A percentile compares a stretch with the other conserved stretches of the same genome.
phyloP scores from a whole-genome alignment of 2,888 invertebrate genomes.

The Melipona beecheii region DNA sequence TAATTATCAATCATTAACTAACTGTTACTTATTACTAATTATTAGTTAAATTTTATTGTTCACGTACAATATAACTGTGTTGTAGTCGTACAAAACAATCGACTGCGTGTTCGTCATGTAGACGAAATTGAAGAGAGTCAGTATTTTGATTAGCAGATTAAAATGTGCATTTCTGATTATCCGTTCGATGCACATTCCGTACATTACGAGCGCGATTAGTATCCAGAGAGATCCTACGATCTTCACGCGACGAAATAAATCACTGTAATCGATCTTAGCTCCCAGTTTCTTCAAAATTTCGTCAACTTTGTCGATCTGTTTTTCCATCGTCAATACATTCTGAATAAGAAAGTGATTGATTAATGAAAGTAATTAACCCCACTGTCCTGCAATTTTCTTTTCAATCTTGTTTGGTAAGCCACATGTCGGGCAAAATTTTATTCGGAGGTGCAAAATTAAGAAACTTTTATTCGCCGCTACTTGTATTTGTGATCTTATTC shows the following conservation, averaged over 20 bases:
- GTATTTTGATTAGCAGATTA: too few relatives aligned
- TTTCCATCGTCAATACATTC: background rate
- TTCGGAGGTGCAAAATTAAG: too few relatives aligned
- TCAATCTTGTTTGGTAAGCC: too few relatives aligned
- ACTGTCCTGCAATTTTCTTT: too few relatives aligned
- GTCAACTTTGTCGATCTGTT: slow-evolving; percentile 27
- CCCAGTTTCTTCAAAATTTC: slow-evolving; percentile 51
- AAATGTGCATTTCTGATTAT: too few relatives aligned
- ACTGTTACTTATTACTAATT: too few relatives aligned
- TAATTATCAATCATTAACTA: too few relatives aligned
- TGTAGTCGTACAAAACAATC: slow-evolving; percentile 23
- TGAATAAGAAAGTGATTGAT: background rate
- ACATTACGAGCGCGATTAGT: background rate
- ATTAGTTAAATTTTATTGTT: background rate
- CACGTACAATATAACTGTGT: slow-evolving; percentile 38
- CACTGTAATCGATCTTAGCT: slow-evolving; percentile 11
- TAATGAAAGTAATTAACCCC: too few relatives aligned
- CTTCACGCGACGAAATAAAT: slow-evolving; percentile 9
- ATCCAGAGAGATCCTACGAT: background rate
- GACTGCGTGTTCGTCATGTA: rapidly evolving
- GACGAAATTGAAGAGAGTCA: rapidly evolving
- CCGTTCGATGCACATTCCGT: too few relatives aligned
- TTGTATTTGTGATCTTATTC: too few relatives aligned
- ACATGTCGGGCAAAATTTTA: too few relatives aligned
- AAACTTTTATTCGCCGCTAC: too few relatives aligned